These are phyloP conservation scores for Callyntrura sp. DNA, from an alignment of 2,888 invertebrate genomes.

Conservation along the genomic window DNA sequence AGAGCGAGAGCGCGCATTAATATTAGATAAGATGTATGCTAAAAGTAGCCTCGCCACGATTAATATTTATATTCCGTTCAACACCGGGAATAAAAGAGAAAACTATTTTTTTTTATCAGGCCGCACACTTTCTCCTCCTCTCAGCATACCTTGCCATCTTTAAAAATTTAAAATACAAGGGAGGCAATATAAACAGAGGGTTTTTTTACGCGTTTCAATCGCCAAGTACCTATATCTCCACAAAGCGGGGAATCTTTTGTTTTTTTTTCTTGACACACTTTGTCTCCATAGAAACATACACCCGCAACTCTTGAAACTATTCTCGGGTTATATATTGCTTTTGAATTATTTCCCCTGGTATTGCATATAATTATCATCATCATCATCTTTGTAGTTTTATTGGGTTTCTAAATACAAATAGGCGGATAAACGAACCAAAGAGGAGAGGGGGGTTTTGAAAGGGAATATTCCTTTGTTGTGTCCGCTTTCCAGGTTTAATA, in stretches of 20 bases:
- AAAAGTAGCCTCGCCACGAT: conserved; percentile 16
- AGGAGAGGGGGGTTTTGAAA: too few relatives aligned
- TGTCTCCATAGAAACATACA: too few relatives aligned
- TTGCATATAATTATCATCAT: neutral
- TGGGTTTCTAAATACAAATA: neutral
- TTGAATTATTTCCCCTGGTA: too few relatives aligned
- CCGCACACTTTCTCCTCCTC: neutral
- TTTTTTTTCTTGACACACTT: neutral
- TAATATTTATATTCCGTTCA: conserved; percentile 59
- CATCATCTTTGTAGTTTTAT: neutral
- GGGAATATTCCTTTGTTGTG: neutral
- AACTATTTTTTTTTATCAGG: neutral
- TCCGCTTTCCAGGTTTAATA: neutral
- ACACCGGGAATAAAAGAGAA: conserved; percentile 30
- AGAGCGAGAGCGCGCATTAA: conserved; percentile 25
- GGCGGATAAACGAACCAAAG: neutral
- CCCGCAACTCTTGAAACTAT: too few relatives aligned
- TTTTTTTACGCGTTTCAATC: too few relatives aligned
- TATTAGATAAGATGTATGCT: conserved; percentile 22
- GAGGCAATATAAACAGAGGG: neutral
- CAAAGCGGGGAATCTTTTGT: neutral
- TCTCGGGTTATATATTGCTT: too few relatives aligned
- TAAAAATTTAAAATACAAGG: neutral
- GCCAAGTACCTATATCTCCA: too few relatives aligned
- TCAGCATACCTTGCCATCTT: neutral